phyloP scores from a whole-genome alignment of 2,797 vertebrate species.

The Aplochiton taeniatus region DNA sequence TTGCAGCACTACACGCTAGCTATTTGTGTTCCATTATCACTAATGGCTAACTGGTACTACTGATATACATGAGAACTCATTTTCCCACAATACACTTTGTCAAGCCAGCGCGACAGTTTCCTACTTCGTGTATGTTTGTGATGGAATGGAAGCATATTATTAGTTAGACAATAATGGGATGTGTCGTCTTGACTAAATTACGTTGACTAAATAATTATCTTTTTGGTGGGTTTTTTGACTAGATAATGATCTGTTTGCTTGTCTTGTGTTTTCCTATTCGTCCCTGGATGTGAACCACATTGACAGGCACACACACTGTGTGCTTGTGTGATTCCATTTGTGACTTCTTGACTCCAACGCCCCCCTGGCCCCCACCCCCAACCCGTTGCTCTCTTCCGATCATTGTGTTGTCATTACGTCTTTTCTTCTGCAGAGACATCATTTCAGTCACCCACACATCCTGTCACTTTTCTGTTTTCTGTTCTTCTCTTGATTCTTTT shows the following conservation, averaged over 20 bases:
- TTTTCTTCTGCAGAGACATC: no score
- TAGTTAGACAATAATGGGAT: constrained; percentile 62
- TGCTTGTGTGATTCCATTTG: no score
- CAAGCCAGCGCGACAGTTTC: constrained; percentile 57
- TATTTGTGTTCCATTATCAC: constrained; percentile 55
- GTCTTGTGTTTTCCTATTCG: background rate
- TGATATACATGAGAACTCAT: constrained; percentile 40
- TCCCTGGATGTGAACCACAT: no score
- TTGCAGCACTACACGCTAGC: constrained; percentile 40
- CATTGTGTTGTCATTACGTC: no score
- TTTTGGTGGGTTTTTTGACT: constrained; percentile 24
- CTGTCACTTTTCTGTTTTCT: background rate
- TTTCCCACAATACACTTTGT: constrained; percentile 52
- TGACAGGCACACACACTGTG: no score
- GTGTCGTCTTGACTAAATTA: constrained; percentile 61
- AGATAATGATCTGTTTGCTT: constrained; percentile 41
- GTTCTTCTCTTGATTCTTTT: background rate
- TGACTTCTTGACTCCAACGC: no score
- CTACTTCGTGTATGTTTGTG: background rate
- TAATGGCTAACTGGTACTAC: constrained; percentile 57
- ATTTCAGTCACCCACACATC: no score
- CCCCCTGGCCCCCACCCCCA: no score
- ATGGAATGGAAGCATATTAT: constrained; percentile 39
- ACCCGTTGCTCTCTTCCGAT: no score
- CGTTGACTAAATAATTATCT: constrained; percentile 46